Conservation (phyloP, 2,888 invertebrate species). For the Drosophila yooni region DNA sequence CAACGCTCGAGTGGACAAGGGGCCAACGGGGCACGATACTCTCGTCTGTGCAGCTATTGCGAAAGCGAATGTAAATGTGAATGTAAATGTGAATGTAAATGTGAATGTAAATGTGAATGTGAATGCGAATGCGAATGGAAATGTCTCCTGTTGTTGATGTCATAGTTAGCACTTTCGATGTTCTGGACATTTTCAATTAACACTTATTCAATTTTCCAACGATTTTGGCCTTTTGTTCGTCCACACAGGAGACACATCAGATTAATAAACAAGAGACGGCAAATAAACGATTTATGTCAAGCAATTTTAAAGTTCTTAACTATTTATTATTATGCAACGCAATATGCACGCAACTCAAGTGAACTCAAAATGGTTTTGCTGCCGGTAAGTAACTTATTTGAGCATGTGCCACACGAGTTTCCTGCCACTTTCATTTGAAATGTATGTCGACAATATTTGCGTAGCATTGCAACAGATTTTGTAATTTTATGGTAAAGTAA, state of each 20-base stretch:
- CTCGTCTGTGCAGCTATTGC: slow-evolving; percentile 4
- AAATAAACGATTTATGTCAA: slow-evolving; percentile 17
- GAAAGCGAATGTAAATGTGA: slow-evolving; percentile 19
- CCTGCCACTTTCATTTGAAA: not conserved
- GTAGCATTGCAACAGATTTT: not conserved
- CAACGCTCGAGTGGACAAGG: slow-evolving; percentile 31
- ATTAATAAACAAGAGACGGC: slow-evolving; percentile 30
- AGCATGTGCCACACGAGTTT: not conserved
- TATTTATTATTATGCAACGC: slow-evolving; percentile 1
- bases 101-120: not conserved
- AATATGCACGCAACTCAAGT: not conserved
- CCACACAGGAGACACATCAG: slow-evolving; percentile 20
- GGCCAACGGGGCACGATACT: slow-evolving; percentile 24
- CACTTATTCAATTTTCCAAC: slow-evolving; percentile 67
- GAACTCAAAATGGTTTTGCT: not conserved
- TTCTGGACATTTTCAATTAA: slow-evolving; percentile 60
- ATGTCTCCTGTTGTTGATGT: slow-evolving; percentile 47
- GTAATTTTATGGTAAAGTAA: not conserved
- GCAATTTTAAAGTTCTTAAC: not conserved
- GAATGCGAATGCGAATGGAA: slow-evolving; percentile 14
- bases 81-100: not conserved
- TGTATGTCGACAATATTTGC: not conserved
- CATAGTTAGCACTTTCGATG: slow-evolving; percentile 48
- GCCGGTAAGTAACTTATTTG: not conserved
- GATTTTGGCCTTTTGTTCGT: slow-evolving; percentile 60